phyloP scores from a whole-genome alignment of 2,797 vertebrate genomes.

The Paedocypris micromegethes region DNA sequence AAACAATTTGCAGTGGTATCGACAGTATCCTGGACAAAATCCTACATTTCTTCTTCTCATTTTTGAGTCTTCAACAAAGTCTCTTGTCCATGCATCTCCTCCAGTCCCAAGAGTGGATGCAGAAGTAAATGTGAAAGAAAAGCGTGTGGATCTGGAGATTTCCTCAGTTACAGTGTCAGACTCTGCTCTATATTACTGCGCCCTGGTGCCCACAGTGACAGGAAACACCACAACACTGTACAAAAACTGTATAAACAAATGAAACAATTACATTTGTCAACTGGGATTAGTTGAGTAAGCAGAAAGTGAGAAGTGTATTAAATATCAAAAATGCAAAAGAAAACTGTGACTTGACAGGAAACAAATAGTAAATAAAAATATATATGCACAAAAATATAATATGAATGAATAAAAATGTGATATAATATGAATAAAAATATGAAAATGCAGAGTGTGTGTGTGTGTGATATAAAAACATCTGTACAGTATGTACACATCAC shows the following conservation, averaged over 20 bases:
- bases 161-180: constrained; percentile 20
- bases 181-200: constrained; percentile 17
- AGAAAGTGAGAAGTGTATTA: too few relatives aligned
- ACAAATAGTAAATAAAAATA: too few relatives aligned
- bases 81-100: background rate
- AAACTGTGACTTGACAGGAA: too few relatives aligned
- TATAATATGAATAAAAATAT: too few relatives aligned
- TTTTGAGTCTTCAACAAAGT: background rate
- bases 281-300: too few relatives aligned
- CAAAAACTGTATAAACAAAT: background rate
- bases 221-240: background rate
- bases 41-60: constrained; percentile 32
- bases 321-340: too few relatives aligned
- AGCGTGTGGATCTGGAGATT: constrained; percentile 24
- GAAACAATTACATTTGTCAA: background rate
- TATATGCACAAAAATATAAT: too few relatives aligned
- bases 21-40: constrained; percentile 19
- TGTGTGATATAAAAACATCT: too few relatives aligned
- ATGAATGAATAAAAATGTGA: too few relatives aligned
- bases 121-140: background rate
- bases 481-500: too few relatives aligned
- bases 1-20: constrained; percentile 29
- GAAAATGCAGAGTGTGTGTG: too few relatives aligned
- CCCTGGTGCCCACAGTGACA: constrained; percentile 2
- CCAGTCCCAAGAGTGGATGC: constrained; percentile 12